Evolutionary conservation across 2,797 vertebrate species (phyloP).

Genomic region (Thamnophis elegans): DNA sequence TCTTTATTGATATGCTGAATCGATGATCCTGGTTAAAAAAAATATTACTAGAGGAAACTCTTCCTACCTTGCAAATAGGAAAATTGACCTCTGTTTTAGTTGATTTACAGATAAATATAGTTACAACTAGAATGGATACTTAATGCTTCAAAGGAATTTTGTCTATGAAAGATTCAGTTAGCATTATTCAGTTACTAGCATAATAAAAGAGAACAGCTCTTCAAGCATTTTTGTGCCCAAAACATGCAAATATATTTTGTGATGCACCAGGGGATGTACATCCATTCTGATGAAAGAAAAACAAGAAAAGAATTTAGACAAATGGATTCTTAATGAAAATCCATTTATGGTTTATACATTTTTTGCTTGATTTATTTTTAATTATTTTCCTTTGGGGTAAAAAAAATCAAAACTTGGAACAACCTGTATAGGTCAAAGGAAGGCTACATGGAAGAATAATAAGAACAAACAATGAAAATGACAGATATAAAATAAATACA

Average conservation of each 20-base stretch:
- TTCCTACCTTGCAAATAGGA: slow-evolving; percentile 6
- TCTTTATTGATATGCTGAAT: slow-evolving; percentile 36
- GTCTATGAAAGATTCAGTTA: not conserved
- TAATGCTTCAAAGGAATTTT: not conserved
- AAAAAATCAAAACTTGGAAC: not conserved
- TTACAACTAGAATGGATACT: not conserved
- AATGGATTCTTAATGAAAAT: not conserved
- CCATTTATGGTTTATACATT: not conserved
- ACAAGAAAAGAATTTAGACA: not conserved
- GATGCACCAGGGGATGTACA: not conserved
- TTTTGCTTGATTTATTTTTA: not conserved
- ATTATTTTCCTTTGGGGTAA: not conserved
- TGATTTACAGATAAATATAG: not conserved
- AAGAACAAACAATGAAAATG: not conserved
- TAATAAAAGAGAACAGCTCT: not conserved
- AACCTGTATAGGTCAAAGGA: not conserved
- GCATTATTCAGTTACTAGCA: not conserved
- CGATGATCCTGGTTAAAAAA: slow-evolving; percentile 23
- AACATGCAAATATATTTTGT: not conserved
- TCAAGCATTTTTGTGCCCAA: not conserved
- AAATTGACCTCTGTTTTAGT: not conserved
- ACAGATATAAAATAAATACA: not conserved
- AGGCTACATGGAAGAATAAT: not conserved
- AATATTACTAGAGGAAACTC: not conserved
- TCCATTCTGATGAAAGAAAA: not conserved